phyloP scores from a whole-genome alignment of 1,140 invertebrate species.

The Maniola jurtina region DNA sequence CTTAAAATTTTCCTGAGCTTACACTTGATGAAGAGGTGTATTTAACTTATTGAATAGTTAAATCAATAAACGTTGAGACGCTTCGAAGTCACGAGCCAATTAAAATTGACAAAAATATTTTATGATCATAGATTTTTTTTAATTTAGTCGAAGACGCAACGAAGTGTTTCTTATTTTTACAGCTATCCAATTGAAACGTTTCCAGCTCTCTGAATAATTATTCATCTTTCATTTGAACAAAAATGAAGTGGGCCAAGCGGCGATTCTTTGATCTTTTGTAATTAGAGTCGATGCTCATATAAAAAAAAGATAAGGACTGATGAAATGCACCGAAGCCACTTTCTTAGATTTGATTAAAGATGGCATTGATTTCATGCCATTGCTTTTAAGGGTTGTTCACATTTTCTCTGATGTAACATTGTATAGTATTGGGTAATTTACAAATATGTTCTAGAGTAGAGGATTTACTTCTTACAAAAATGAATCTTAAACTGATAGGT shows the following conservation, averaged over 20 bases:
- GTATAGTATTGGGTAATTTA: too few species aligned
- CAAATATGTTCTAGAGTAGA: too few species aligned
- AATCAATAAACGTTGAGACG: too few species aligned
- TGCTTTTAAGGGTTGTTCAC: background rate
- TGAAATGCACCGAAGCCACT: slow-evolving; percentile 74
- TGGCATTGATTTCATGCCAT: slow-evolving; percentile 52
- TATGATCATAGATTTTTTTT: slow-evolving; percentile 50
- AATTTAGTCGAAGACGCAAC: slow-evolving; percentile 76
- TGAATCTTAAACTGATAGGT: too few species aligned
- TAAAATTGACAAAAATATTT: too few species aligned
- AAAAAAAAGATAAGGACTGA: slow-evolving; percentile 74
- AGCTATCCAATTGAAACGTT: slow-evolving; percentile 78
- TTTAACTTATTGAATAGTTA: too few species aligned
- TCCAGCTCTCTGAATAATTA: slow-evolving; percentile 78
- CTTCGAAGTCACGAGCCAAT: too few species aligned
- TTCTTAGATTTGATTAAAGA: slow-evolving; percentile 62
- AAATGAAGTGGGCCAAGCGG: slow-evolving; percentile 76
- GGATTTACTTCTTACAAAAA: too few species aligned
- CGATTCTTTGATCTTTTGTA: slow-evolving; percentile 79
- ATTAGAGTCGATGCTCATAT: slow-evolving; percentile 79
- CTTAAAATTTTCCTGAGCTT: too few species aligned
- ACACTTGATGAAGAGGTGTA: too few species aligned
- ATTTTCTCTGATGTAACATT: too few species aligned
- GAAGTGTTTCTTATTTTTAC: slow-evolving; percentile 77
- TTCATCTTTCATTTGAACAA: slow-evolving; percentile 79